Evolutionary conservation across 37 sponge, comb jelly and placozoan genomes (phyloP).

Genomic region (Chondrosia reniformis): DNA sequence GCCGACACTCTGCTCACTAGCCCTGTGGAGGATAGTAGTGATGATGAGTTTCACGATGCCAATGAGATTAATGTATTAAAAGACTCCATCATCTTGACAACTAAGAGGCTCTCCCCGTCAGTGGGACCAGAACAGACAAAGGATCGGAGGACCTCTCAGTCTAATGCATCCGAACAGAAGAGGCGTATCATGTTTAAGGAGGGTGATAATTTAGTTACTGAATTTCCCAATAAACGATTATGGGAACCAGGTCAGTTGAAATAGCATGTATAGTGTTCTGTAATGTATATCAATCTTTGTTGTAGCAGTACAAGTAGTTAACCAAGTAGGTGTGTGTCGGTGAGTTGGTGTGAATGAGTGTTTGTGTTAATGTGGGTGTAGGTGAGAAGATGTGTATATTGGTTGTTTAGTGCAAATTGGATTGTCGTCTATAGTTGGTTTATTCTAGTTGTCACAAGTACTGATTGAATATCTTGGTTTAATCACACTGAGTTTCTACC

Average conservation of each 20-base stretch:
- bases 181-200: constrained; percentile 33
- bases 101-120: not conserved
- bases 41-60: constrained; percentile 3
- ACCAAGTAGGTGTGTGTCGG: not conserved
- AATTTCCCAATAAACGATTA: constrained; percentile 50
- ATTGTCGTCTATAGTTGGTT: too few species aligned
- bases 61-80: not conserved
- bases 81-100: not conserved
- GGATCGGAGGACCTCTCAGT: not conserved
- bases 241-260: constrained; percentile 29
- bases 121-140: not conserved
- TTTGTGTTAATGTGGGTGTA: not conserved
- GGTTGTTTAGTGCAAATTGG: too few species aligned
- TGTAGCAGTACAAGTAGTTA: too few species aligned
- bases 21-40: not conserved
- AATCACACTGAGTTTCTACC: too few species aligned
- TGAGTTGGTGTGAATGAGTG: constrained; percentile 1
- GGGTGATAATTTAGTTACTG: constrained; percentile 14
- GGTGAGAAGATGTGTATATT: not conserved
- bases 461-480: too few species aligned
- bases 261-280: too few species aligned
- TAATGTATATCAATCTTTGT: too few species aligned
- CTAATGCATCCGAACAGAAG: not conserved
- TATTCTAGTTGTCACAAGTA: too few species aligned
- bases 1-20: not conserved